These are phyloP conservation scores for Chouioia cunea DNA, from an alignment of 2,888 invertebrate species.

Conservation along the genomic window DNA sequence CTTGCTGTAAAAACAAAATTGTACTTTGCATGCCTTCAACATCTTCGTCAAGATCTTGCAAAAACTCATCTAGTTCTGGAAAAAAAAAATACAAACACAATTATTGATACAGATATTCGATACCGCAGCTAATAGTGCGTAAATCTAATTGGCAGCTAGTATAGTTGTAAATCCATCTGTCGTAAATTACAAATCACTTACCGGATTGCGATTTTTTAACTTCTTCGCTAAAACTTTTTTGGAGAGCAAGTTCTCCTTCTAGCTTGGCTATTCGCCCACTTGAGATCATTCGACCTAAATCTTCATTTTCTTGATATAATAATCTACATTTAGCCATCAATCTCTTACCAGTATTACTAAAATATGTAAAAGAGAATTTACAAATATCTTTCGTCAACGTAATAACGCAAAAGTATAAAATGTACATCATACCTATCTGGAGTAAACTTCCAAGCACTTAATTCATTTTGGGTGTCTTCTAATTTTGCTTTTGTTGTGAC, in stretches of 20 bases:
- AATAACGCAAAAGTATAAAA: constrained; percentile 8
- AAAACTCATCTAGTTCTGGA: constrained; percentile 92
- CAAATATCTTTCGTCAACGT: constrained; percentile 5
- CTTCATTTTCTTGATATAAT: constrained; percentile 97
- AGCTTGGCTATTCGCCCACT: constrained; percentile 95
- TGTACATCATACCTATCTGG: constrained; percentile 82
- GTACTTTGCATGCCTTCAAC: constrained; percentile 99
- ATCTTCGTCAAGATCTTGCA: constrained; percentile 96
- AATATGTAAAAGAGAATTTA: constrained; percentile 41
- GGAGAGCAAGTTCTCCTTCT: constrained; percentile 94
- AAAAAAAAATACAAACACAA: constrained; percentile 40
- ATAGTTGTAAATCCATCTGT: no score
- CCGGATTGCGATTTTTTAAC: constrained; percentile 96
- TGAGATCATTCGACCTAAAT: constrained; percentile 94
- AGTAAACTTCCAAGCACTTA: constrained; percentile 99
- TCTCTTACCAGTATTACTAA: constrained; percentile 94
- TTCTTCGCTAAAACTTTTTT: constrained; percentile 95
- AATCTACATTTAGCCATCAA: constrained; percentile 97
- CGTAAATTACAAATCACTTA: constrained; percentile 63
- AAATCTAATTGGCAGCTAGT: no score
- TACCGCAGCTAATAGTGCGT: no score
- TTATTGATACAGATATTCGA: not conserved
- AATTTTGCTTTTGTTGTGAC: constrained; percentile 89
- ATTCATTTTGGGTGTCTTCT: constrained; percentile 97
- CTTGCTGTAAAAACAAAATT: constrained; percentile 93